Evolutionary conservation across 2,797 vertebrate species (phyloP), one percentile per base, ranked within the genome.

Genomic region (Pseudomugil tenellus): DNA sequence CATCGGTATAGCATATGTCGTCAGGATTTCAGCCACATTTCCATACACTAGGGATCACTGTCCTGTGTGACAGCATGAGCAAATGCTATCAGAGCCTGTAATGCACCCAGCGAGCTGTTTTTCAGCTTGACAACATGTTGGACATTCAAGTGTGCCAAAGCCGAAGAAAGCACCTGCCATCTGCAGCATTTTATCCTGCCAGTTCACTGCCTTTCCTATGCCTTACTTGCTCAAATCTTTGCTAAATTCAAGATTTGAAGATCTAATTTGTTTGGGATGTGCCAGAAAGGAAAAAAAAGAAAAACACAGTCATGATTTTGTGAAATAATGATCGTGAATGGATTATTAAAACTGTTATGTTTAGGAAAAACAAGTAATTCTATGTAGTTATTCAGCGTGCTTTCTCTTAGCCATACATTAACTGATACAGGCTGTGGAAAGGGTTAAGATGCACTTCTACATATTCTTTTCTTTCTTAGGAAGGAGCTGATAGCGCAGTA

Each of bases 401-500:
- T 13, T 0, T 74, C 64, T 4, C 11, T 17, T 34, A 25, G 3
- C 23, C n/a, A 11, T 8, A 1, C 21, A 39, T 49, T 71, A 35
- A 16, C 29, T 71, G 3, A 8, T 53, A 8, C 25, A 51, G 60
- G 17, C 46, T 53, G 2, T 46, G 14, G 46, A 57, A 65, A 9
- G 71, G 39, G 11, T 28, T 49, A 25, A 61, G 21, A 58, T 63
- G 55, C 34, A 21, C 19, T 29, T 39, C 10, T 19, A 31, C 48
- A 16, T 59, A 48, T 51, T 80, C 26, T 43, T 29, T 14, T 19
- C 64, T 4, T 37, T 19, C 16, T 71, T 14, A 99, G 98, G 90
- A 96, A 96, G 87, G 96, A 97, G 65, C 91, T 99, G 85, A 96
- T 98, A 25, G 94, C 94, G 51, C 97, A 95, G 81, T 99, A 98